Percentiles rank a stretch among this genome's conserved stretches.
Conservation (phyloP, 1,140 invertebrate species). For the Aradophagus sp. region DNA sequence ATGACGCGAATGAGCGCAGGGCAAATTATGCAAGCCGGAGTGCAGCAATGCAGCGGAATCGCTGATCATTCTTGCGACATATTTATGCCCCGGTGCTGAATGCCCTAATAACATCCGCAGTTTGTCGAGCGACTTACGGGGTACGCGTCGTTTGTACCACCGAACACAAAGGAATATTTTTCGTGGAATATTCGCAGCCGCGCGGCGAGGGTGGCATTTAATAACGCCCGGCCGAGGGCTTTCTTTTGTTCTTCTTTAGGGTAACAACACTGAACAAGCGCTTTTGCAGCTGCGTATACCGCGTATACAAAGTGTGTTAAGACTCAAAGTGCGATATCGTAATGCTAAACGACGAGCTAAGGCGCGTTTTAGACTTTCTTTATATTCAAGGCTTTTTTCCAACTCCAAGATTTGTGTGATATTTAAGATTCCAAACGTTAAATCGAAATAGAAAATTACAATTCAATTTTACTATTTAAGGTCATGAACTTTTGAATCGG, state of each 20-base stretch:
- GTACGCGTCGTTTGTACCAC: slow-evolving; percentile 20
- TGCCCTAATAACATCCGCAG: slow-evolving; percentile 55
- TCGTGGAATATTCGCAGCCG: slow-evolving; percentile 51
- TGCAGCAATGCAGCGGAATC: slow-evolving; percentile 19
- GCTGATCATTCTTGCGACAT: slow-evolving; percentile 41
- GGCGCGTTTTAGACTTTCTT: no score
- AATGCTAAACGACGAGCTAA: no score
- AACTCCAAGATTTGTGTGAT: no score
- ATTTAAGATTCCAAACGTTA: no score
- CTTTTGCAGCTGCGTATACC: not conserved
- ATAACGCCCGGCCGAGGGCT: slow-evolving; percentile 39
- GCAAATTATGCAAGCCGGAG: slow-evolving; percentile 26
- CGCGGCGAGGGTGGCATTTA: slow-evolving; percentile 55
- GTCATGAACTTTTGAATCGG: no score
- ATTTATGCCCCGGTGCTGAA: slow-evolving; percentile 59
- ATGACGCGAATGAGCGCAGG: slow-evolving; percentile 10
- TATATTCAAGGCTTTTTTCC: no score
- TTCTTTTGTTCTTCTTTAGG: slow-evolving; percentile 54
- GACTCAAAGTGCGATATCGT: not conserved
- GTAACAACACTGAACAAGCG: slow-evolving; percentile 29
- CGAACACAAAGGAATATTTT: slow-evolving; percentile 52
- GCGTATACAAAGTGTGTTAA: slow-evolving; percentile 9
- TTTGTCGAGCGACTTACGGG: slow-evolving; percentile 44
- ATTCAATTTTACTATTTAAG: no score
- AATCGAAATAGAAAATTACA: no score